Evolutionary conservation across 2,797 vertebrate genomes (phyloP).

Genomic region (Hypotaenidia philippensis): DNA sequence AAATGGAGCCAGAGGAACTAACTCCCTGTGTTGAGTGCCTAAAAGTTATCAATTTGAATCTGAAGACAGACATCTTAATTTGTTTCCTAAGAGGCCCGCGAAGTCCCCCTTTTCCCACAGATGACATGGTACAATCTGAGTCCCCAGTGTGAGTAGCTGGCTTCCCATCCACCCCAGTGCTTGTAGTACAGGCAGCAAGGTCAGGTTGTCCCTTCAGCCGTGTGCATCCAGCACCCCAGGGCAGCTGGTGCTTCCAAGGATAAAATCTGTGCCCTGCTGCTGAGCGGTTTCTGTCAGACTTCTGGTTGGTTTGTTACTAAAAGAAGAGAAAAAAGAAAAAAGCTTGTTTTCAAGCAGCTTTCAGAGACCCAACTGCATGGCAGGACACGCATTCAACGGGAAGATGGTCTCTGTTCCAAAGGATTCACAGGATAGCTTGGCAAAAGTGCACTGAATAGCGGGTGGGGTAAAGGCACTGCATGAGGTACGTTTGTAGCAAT

Average conservation of each 20-base stretch:
- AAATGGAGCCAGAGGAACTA: not conserved
- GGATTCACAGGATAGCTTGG: not conserved
- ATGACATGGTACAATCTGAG: not conserved
- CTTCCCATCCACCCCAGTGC: not conserved
- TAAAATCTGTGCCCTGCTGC: not conserved
- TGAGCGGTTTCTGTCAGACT: constrained; percentile 1
- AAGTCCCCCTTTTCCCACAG: not conserved
- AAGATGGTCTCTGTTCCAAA: not conserved
- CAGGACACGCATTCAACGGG: not conserved
- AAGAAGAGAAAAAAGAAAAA: not conserved
- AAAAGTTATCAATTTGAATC: not conserved
- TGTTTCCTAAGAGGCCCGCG: not conserved
- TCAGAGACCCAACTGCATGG: not conserved
- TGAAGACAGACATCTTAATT: not conserved
- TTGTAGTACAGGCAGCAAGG: not conserved
- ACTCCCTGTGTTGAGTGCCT: not conserved
- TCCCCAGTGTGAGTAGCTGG: not conserved
- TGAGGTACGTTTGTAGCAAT: not conserved
- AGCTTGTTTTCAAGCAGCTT: not conserved
- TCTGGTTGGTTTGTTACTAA: not conserved
- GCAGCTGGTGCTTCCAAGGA: not conserved
- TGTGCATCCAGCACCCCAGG: not conserved
- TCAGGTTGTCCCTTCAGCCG: not conserved
- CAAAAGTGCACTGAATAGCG: not conserved
- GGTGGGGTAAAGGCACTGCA: not conserved